Evolutionary conservation across 53 echinoderm and acorn worm genomes (phyloP), one percentile per base, ranked within the genome.

Genomic region (Patiria pectinifera): DNA sequence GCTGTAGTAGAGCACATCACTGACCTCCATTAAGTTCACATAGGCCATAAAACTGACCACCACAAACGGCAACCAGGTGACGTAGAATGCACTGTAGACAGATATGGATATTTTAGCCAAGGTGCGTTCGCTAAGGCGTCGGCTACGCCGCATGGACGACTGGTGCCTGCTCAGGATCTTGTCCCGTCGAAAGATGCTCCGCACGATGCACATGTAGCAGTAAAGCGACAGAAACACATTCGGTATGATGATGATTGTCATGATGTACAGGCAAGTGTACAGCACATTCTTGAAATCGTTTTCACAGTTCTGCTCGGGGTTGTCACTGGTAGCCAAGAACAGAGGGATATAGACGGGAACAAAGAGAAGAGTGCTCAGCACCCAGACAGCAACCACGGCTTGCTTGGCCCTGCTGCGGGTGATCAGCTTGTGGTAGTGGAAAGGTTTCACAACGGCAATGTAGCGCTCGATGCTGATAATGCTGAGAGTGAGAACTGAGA

Each of bases 101-200:
- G 95, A 95, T 76, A 97, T 69, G 22, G 93, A 95, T 45, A 97
- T 94, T 83, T 97, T 97, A 23, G 95, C 97, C 93, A 94, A 82
- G 80, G 82, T 86, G 47, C n/a, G 94, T 78, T 69, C 74, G 70
- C 13, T 91, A 79, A 5, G 80, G 9, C 76, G 88, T 70, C 82
- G 69, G 83, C 44, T 83, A 10, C 69, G 69, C 22, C 12, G 48
- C 74, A 23, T 74, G 25, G 63, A 87, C 46, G 53, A 89, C 81
- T 19, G 87, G 49, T 15, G 61, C 83, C 15, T 85, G 47, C 19
- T 76, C 15, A 93, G 80, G 85, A 91, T 88, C 4, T 87, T 89
- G 35, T 80, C 80, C 16, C 93, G 84, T 18, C 21, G 11, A 46
- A 89, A 82, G 83, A 95, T 69, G 4, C 80, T 90, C 46, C 61